Percentiles rank a stretch among this genome's conserved stretches.
Conservation (phyloP, 1,140 invertebrate species). For the Galleria mellonella region DNA sequence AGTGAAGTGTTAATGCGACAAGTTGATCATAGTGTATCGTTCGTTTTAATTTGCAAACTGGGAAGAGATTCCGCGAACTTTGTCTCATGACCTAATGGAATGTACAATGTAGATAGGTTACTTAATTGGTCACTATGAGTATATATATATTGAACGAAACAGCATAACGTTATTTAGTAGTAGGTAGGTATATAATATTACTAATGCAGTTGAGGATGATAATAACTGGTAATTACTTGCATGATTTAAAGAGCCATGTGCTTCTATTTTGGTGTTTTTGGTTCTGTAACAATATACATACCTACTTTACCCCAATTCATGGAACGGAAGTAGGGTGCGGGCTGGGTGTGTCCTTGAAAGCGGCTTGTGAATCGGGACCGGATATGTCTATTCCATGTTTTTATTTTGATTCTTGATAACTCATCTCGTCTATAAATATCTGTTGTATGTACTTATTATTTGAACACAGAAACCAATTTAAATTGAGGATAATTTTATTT, state of each 20-base stretch:
- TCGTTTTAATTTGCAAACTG: constrained; percentile 33
- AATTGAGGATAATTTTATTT: too few species aligned
- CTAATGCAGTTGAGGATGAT: too few species aligned
- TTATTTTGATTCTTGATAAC: constrained; percentile 22
- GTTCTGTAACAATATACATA: constrained; percentile 28
- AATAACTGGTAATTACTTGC: constrained; percentile 7
- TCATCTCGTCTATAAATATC: neutral
- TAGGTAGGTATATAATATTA: too few species aligned
- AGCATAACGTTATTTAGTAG: too few species aligned
- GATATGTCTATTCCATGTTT: constrained; percentile 38
- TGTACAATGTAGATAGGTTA: constrained; percentile 10
- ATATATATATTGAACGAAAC: too few species aligned
- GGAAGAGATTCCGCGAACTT: constrained; percentile 41
- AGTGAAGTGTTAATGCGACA: constrained; percentile 67
- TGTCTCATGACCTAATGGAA: constrained; percentile 27
- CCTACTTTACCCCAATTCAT: constrained; percentile 23
- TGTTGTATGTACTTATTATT: constrained; percentile 1
- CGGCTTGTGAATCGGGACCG: constrained; percentile 32
- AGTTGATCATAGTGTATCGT: constrained; percentile 59
- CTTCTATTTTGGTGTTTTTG: constrained; percentile 11
- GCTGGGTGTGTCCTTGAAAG: constrained; percentile 55
- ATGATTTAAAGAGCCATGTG: constrained; percentile 10
- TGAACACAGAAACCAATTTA: neutral
- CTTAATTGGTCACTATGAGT: constrained; percentile 14
- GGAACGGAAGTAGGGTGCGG: constrained; percentile 56